Evolutionary conservation across 2,113 vertebrate genomes (phyloP), one percentile per base, ranked within the genome.

Genomic region (Ammodramus savannarum): DNA sequence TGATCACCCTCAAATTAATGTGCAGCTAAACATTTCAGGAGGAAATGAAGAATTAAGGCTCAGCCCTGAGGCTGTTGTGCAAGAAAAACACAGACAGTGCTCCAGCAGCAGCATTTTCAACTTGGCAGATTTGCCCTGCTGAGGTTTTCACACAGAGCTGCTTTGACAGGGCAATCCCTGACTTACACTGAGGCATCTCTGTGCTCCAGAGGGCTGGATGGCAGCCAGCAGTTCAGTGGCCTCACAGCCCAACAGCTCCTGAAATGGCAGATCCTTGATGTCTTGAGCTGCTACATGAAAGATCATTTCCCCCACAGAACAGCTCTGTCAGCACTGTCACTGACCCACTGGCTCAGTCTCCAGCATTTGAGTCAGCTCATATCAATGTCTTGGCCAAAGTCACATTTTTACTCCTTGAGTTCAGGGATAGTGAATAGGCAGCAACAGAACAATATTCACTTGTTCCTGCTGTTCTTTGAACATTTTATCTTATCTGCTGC

Each of bases 41-140:
- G 46, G 58, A 92, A 96, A 94, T 65, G 16, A 71, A 68, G 76
- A 96, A 92, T 68, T 82, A 76, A 79, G 29, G 34, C 38, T 87
- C 67, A 83, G 54, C 74, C 93, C 67, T 25, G 54, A 91, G 74
- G 77, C 66, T 51, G 41, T 46, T 65, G 38, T 0, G 11, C 27
- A 92, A 85, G 66, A 61, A 49, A 91, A 92, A 78, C 76, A 87
- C 41, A 78, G 69, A 72, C 5, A 3, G 29, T 36, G 22, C 46
- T 87, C 49, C 38, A 86, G 52, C 18, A 68, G 61, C 1, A 72
- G 44, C 44, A 79, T 62, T 26, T 67, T 93, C 36, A 38, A 19
- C 22, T 79, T n/a, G 66, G 89, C 69, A 93, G 74, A n/a, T 83
- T 20, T 52, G 71, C 32, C 77, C 71, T 2, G 13, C 66, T 66